phyloP scores from a whole-genome alignment of 2,797 vertebrate genomes.

The Netta rufina region DNA sequence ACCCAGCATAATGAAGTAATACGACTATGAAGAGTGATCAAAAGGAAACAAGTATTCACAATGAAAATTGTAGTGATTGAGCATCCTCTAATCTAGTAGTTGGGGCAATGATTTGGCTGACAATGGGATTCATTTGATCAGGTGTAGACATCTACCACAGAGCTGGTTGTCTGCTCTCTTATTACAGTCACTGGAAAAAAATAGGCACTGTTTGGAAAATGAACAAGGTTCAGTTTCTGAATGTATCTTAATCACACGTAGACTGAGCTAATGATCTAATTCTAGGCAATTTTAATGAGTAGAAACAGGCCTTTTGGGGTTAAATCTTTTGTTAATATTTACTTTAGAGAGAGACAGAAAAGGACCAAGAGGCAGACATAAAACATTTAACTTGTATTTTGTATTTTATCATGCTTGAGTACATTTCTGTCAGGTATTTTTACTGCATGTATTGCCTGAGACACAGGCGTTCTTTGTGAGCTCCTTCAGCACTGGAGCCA shows the following conservation, averaged over 20 bases:
- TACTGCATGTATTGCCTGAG: not conserved
- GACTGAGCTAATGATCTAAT: constrained; percentile 3
- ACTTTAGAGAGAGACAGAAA: not conserved
- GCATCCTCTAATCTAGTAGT: not conserved
- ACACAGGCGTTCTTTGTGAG: not conserved
- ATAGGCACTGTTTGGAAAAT: not conserved
- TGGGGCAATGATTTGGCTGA: not conserved
- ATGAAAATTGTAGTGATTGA: not conserved
- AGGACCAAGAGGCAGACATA: not conserved
- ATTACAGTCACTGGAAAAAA: not conserved
- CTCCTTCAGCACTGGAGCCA: not conserved
- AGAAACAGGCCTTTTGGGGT: constrained; percentile 4
- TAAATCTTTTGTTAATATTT: not conserved
- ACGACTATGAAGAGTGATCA: not conserved
- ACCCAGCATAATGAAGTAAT: not conserved
- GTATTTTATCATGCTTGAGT: not conserved
- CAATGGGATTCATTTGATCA: not conserved
- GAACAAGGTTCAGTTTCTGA: constrained; percentile 1
- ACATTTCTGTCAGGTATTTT: not conserved
- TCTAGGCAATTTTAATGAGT: constrained; percentile 22
- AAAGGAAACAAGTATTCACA: not conserved
- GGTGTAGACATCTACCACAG: constrained; percentile 11
- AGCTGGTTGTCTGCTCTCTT: constrained; percentile 1
- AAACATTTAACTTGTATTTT: not conserved
- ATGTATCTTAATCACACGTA: not conserved